A percentile compares a stretch with the other conserved stretches of the same genome.
These are phyloP conservation scores for Ceratitis capitata DNA, from an alignment of 1,140 invertebrate species.

Conservation along the genomic window DNA sequence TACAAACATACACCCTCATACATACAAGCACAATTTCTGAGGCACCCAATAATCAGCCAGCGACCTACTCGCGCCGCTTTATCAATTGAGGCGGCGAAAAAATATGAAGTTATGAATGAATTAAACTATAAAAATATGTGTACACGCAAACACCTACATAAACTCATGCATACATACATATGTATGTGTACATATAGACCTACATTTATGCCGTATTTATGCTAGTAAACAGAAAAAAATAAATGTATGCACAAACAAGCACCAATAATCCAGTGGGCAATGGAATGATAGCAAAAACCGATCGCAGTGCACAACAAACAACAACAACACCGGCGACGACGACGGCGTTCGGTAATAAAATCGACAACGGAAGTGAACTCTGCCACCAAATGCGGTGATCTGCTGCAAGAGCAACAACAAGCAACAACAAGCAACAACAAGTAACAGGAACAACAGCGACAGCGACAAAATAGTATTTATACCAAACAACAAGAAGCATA, in stretches of 20 bases:
- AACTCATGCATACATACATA: neutral
- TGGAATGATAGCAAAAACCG: neutral
- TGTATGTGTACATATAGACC: neutral
- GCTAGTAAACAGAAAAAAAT: neutral
- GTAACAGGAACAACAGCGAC: neutral
- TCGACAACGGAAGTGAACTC: conserved; percentile 45
- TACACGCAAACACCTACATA: conserved; percentile 5
- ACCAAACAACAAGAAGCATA: neutral
- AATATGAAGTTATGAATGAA: conserved; percentile 44
- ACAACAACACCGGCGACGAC: conserved; percentile 37
- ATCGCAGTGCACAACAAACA: conserved; percentile 23
- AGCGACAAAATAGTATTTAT: too few relatives aligned
- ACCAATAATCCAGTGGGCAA: neutral
- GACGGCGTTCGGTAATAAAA: neutral
- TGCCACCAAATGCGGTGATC: conserved; percentile 36
- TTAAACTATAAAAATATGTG: conserved; percentile 35
- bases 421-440: too few relatives aligned
- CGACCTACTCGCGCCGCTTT: neutral
- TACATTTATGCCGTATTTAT: neutral
- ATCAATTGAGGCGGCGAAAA: neutral
- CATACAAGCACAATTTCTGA: neutral
- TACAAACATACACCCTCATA: neutral
- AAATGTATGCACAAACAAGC: neutral
- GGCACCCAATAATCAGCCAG: neutral
- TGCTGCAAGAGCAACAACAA: neutral